A percentile compares a stretch with the other conserved stretches of the same genome.
Evolutionary conservation across 1,140 invertebrate genomes (phyloP).

Genomic region (Littorina saxatilis): DNA sequence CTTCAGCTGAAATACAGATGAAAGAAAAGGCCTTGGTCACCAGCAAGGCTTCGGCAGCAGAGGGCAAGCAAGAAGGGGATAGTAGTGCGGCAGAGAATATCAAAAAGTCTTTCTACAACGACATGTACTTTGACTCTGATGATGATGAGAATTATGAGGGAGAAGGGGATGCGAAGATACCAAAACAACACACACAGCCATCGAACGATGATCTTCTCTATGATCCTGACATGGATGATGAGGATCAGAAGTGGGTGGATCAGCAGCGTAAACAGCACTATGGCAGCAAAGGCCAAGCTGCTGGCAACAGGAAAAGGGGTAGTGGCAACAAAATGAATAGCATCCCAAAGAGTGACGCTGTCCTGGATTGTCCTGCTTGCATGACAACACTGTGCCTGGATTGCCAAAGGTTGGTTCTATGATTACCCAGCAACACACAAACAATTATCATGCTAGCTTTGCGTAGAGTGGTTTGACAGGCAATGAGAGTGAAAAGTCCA

Average conservation of each 20-base stretch:
- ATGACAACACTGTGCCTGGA: constrained; percentile 80
- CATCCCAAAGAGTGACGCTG: constrained; percentile 77
- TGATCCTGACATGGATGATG: constrained; percentile 80
- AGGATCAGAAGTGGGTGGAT: constrained; percentile 80
- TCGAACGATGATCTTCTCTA: constrained; percentile 79
- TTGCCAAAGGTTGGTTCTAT: constrained; percentile 80
- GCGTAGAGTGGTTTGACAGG: no score
- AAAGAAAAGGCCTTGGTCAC: not conserved
- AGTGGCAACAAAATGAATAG: constrained; percentile 34
- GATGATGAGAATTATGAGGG: constrained; percentile 71
- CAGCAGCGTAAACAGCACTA: constrained; percentile 68
- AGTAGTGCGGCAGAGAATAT: constrained; percentile 19
- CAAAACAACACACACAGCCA: constrained; percentile 41
- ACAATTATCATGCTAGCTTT: no score
- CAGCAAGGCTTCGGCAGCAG: constrained; percentile 2
- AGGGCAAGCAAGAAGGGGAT: not conserved
- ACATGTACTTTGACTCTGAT: constrained; percentile 78
- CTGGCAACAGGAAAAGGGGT: not conserved
- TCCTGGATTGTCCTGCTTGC: constrained; percentile 82
- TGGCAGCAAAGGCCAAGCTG: constrained; percentile 4
- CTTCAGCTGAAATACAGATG: not conserved
- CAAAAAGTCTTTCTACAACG: constrained; percentile 71
- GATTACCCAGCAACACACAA: no score
- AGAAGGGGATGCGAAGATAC: not conserved
- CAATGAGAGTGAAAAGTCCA: no score